phyloP scores from a whole-genome alignment of 2,113 vertebrate genomes.

The Onychorhynchus coronatus region DNA sequence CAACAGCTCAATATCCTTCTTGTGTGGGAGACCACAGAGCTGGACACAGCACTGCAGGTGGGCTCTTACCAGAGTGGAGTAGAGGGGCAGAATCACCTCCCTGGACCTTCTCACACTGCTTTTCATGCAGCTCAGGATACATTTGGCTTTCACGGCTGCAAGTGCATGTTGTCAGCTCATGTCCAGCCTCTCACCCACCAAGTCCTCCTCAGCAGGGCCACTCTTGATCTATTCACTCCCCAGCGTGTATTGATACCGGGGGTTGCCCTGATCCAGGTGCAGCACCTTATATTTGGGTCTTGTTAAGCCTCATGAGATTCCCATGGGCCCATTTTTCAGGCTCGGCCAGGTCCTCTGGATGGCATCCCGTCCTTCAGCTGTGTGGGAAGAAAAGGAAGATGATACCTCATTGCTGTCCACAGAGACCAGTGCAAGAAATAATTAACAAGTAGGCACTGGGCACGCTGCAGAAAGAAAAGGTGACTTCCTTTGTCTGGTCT shows the following conservation, averaged over 20 bases:
- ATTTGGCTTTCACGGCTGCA: accelerated
- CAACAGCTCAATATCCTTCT: background rate
- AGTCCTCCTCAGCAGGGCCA: background rate
- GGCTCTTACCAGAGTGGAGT: background rate
- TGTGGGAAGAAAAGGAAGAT: background rate
- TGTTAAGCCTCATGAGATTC: background rate
- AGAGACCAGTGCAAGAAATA: background rate
- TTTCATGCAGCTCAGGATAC: background rate
- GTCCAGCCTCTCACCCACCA: background rate
- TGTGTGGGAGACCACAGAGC: background rate
- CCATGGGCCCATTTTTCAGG: background rate
- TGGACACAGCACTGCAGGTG: background rate
- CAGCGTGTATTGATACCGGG: background rate
- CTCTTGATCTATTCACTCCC: background rate
- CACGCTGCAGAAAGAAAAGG: background rate
- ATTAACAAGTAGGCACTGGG: background rate
- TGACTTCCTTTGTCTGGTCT: background rate
- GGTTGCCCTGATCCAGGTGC: background rate
- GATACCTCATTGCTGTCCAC: background rate
- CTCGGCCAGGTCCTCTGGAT: background rate
- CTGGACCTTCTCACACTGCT: accelerated
- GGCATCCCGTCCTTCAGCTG: background rate
- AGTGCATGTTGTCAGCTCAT: background rate
- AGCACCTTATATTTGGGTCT: background rate
- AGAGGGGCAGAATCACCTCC: background rate